Evolutionary conservation across 2,888 invertebrate genomes (phyloP).

Genomic region (Ceratothoa steindachneri): DNA sequence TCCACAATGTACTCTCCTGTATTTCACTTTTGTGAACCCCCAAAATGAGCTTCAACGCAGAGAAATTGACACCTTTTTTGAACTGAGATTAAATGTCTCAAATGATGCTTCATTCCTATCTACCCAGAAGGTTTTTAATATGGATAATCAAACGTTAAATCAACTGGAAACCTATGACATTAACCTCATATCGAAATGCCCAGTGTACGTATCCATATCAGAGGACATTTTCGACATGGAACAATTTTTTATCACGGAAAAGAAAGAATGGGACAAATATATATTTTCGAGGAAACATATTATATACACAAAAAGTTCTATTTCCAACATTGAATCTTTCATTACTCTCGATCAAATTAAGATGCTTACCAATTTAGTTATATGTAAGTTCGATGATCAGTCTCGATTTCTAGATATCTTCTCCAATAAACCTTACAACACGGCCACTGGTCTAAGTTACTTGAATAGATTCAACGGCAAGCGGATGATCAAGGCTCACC

Average conservation of each 20-base stretch:
- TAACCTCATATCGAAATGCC: conserved; percentile 17
- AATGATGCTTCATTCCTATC: background rate
- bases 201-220: conserved; percentile 20
- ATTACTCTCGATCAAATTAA: conserved; percentile 19
- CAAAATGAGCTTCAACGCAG: background rate
- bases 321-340: background rate
- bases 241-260: background rate
- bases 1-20: background rate
- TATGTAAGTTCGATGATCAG: background rate
- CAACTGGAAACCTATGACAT: conserved; percentile 1
- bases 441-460: background rate
- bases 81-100: background rate
- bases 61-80: background rate
- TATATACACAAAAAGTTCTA: conserved; percentile 19
- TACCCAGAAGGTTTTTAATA: background rate
- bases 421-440: conserved; percentile 25
- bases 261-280: conserved; percentile 37
- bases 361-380: conserved; percentile 21
- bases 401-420: background rate
- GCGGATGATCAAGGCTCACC: background rate
- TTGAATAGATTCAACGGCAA: background rate
- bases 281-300: conserved; percentile 26
- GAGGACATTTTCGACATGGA: background rate
- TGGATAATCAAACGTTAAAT: background rate
- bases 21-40: background rate